phyloP scores from a whole-genome alignment of 2,797 vertebrate genomes.

The Phoxinus dragarum region DNA sequence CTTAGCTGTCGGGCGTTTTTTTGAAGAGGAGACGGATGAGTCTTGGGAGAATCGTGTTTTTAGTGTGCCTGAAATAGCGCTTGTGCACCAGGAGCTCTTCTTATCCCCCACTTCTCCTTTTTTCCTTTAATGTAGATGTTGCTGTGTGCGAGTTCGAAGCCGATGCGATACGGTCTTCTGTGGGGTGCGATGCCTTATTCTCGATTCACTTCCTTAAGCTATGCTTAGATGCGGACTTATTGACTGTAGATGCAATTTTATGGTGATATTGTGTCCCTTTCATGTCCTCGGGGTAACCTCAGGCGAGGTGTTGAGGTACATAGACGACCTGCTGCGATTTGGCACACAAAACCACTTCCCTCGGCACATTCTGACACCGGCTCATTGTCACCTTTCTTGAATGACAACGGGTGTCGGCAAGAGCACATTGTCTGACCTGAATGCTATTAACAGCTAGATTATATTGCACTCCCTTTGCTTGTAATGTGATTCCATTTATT shows the following conservation, averaged over 20 bases:
- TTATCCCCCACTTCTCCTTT: slow-evolving; percentile 6
- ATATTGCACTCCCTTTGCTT: slow-evolving; percentile 56
- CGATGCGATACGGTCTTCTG: slow-evolving; percentile 26
- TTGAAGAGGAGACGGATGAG: slow-evolving; percentile 72
- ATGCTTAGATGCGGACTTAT: slow-evolving; percentile 10
- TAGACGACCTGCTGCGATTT: slow-evolving; percentile 42
- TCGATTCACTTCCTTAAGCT: slow-evolving; percentile 18
- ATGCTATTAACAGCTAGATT: slow-evolving; percentile 69
- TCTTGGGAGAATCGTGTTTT: slow-evolving; percentile 58
- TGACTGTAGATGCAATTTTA: slow-evolving; percentile 12
- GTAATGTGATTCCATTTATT: neutral
- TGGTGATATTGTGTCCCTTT: slow-evolving; percentile 1
- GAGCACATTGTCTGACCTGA: slow-evolving; percentile 61
- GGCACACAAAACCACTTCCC: slow-evolving; percentile 46
- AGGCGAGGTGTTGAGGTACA: neutral
- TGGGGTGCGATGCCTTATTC: neutral
- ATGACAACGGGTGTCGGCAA: slow-evolving; percentile 67
- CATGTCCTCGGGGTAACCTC: slow-evolving; percentile 39
- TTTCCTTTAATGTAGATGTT: slow-evolving; percentile 42
- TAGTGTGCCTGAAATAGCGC: slow-evolving; percentile 61
- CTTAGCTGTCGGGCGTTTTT: slow-evolving; percentile 68
- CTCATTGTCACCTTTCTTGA: slow-evolving; percentile 73
- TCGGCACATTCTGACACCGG: slow-evolving; percentile 60
- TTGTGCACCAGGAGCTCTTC: slow-evolving; percentile 16
- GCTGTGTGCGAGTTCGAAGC: slow-evolving; percentile 15